A percentile compares a stretch with the other conserved stretches of the same genome.
Evolutionary conservation across 2,797 vertebrate genomes (phyloP).

Genomic region (Galago senegalensis): DNA sequence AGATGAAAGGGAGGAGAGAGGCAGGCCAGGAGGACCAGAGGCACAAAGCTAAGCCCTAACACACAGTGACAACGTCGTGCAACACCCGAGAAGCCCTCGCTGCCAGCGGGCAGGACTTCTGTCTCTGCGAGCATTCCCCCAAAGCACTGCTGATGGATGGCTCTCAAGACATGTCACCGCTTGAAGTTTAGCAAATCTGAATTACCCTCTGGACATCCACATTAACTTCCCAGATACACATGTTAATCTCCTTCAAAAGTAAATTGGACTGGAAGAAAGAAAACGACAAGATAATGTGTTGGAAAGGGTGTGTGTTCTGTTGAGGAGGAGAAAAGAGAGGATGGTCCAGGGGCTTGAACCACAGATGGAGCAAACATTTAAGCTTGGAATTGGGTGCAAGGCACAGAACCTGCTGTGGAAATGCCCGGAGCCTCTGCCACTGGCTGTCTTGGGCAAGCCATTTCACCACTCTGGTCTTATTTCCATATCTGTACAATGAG

Average conservation of each 20-base stretch:
- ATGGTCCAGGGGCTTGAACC: not conserved
- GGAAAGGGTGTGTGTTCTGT: not conserved
- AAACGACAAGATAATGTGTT: not conserved
- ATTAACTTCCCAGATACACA: not conserved
- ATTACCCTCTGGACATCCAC: not conserved
- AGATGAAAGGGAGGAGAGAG: rapidly evolving
- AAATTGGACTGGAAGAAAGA: constrained; percentile 6
- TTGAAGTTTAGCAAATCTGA: constrained; percentile 61
- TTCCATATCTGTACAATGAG: not conserved
- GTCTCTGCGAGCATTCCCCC: not conserved
- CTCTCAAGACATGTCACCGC: not conserved
- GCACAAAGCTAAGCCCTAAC: constrained; percentile 15
- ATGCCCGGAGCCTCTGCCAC: not conserved
- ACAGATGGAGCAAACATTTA: not conserved
- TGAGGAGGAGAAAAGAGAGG: not conserved
- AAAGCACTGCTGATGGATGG: not conserved
- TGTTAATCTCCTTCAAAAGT: constrained; percentile 32
- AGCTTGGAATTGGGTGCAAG: no score
- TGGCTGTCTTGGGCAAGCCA: not conserved
- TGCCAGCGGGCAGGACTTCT: not conserved
- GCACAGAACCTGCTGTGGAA: not conserved
- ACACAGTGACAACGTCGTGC: not conserved
- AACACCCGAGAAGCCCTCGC: not conserved
- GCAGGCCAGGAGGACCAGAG: not conserved
- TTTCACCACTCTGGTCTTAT: not conserved